Evolutionary conservation across 2,888 invertebrate genomes (phyloP).

Genomic region (Tubulanus polymorphus): DNA sequence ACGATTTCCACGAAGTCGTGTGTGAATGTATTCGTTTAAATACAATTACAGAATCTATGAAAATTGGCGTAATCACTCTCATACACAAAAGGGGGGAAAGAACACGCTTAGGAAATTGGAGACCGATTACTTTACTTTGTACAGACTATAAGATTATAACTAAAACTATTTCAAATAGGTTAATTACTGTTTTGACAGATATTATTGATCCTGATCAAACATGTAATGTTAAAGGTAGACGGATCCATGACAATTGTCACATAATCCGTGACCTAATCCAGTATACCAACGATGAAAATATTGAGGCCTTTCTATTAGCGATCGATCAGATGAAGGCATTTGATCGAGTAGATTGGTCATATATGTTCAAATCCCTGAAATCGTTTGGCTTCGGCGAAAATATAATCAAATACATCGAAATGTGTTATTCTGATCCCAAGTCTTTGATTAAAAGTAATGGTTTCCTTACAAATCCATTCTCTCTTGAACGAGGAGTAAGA

Average conservation of each 20-base stretch:
- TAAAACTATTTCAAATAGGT: conserved; percentile 19
- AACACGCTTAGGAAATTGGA: conserved; percentile 19
- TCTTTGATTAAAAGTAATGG: conserved; percentile 7
- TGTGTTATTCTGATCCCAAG: conserved; percentile 17
- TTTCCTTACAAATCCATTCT: conserved; percentile 3
- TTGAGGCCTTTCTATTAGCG: conserved; percentile 18
- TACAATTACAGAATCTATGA: too few species aligned
- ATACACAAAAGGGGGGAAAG: conserved; percentile 21
- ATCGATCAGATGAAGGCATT: conserved; percentile 29
- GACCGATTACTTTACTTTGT: conserved; percentile 25
- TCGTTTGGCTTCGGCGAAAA: conserved; percentile 21
- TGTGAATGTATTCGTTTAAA: too few species aligned
- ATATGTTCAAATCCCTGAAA: conserved; percentile 19
- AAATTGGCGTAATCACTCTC: too few species aligned
- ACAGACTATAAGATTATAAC: conserved; percentile 24
- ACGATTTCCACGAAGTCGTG: conserved; percentile 9
- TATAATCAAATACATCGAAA: conserved; percentile 22
- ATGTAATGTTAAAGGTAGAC: not conserved
- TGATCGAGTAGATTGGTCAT: conserved; percentile 24
- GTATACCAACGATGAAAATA: conserved; percentile 21
- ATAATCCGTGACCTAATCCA: conserved; percentile 19
- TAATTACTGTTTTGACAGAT: conserved; percentile 15
- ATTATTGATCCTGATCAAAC: conserved; percentile 22
- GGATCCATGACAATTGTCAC: conserved; percentile 9
- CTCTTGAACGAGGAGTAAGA: conserved; percentile 6